Percentiles rank a stretch among this genome's conserved stretches.
Conservation (phyloP, 2,888 invertebrate species). For the Biston stratarius region DNA sequence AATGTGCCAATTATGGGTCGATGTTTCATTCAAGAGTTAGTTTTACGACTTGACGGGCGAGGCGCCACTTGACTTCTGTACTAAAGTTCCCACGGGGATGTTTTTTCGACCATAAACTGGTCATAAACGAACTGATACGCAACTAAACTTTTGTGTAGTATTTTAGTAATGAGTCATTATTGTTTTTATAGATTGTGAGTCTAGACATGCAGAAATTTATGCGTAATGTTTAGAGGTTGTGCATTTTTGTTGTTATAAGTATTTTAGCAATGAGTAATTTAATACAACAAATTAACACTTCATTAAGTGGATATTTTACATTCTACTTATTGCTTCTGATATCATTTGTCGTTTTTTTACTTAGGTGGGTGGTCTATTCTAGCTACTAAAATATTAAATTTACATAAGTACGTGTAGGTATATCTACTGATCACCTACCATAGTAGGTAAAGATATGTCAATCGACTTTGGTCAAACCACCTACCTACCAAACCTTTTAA, state of each 20-base stretch:
- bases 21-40: constrained; percentile 71
- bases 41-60: constrained; percentile 61
- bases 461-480: constrained; percentile 7
- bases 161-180: constrained; percentile 30
- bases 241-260: neutral
- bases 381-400: neutral
- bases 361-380: neutral
- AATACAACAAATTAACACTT: neutral
- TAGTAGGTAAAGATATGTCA: neutral
- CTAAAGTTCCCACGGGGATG: constrained; percentile 46
- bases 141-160: constrained; percentile 30
- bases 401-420: neutral
- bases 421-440: neutral
- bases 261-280: neutral
- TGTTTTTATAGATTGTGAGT: constrained; percentile 19
- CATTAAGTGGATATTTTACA: neutral
- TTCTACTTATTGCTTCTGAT: neutral
- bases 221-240: too few relatives aligned
- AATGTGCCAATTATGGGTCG: constrained; percentile 75
- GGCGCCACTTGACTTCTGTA: constrained; percentile 52
- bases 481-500: constrained; percentile 6
- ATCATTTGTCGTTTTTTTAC: neutral
- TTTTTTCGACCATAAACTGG: constrained; percentile 45
- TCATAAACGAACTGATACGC: constrained; percentile 36
- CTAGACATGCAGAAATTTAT: constrained; percentile 8